Base-by-base conservation (phyloP, 2,113 vertebrate species). In the Eptesicus fuscus region DNA sequence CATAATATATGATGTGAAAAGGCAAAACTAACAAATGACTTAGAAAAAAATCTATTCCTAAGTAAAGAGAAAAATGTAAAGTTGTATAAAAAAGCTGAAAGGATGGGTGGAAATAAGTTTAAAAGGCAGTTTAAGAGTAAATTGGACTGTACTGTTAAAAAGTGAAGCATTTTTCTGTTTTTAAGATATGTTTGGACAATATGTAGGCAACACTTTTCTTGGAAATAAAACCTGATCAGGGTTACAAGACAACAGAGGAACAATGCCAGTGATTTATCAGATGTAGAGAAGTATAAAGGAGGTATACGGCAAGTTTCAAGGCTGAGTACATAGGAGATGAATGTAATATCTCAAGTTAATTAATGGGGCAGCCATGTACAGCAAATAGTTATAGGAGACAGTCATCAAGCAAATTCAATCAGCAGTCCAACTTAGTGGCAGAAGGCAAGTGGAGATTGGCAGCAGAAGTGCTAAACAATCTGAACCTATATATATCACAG, bases 161-260 rank as follows among this genome's bases (percentile, higher is more conserved):
- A 95, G 69, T 14, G 35, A 77, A 96, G 61, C 53, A 96, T 96
- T 95, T 40, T 94, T 91, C 90, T 94, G 91, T 97, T 98, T 94
- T 82, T 97, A 98, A 96, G 25, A 93, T 77, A 96, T 97, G 37
- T 84, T 97, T 95, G 93, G 80, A 97, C 20, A 94, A 80, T 70
- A 93, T 28, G 85, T 95, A 97, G 94, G 96, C 51, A 96, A 97
- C 91, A 96, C 80, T 94, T 96, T 95, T 96, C 96, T 98, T 97
- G 93, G 93, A 98, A 97, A 95, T 96, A 96, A 98, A 97, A 97
- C 96, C 88, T 97, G 91, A 95, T 97, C 80, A 97, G 67, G 90
- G 83, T 97, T 97, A 96, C 87, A 96, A 97, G 95, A 98, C 93
- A 94, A 85, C 44, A 97, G 94, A 95, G 88, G 35, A 97, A 87